Conservation (phyloP, 2,797 vertebrate species). For the Meriones psammophilus region DNA sequence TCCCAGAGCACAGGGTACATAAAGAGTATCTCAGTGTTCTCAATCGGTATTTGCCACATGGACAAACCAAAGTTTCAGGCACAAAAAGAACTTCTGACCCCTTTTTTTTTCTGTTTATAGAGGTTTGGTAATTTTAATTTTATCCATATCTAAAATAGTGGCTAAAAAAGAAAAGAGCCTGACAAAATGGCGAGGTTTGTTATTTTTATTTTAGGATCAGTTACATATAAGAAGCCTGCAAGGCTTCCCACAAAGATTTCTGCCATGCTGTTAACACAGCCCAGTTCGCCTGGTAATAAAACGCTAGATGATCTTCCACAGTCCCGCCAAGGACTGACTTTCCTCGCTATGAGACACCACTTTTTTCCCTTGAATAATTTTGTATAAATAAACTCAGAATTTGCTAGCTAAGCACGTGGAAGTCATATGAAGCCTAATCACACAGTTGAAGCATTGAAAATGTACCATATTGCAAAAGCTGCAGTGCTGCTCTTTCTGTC, state of each 20-base stretch:
- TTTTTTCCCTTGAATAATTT: slow-evolving; percentile 79
- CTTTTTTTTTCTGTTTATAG: neutral
- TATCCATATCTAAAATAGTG: neutral
- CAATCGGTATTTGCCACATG: neutral
- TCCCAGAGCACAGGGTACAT: neutral
- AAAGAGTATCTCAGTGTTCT: neutral
- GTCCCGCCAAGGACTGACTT: slow-evolving; percentile 23
- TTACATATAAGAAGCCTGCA: slow-evolving; percentile 22
- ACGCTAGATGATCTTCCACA: neutral
- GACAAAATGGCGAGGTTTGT: neutral
- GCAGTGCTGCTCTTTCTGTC: slow-evolving; percentile 74
- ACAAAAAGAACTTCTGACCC: neutral
- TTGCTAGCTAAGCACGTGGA: slow-evolving; percentile 89
- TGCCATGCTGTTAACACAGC: slow-evolving; percentile 23
- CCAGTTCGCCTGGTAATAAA: slow-evolving; percentile 3
- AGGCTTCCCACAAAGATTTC: slow-evolving; percentile 4
- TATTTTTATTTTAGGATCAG: slow-evolving; percentile 42
- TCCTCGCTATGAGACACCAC: slow-evolving; percentile 64
- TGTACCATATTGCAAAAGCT: slow-evolving; percentile 81
- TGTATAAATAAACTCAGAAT: slow-evolving; percentile 87
- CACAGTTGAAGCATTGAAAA: slow-evolving; percentile 75
- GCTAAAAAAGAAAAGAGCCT: neutral
- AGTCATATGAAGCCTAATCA: slow-evolving; percentile 88
- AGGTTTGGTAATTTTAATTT: neutral
- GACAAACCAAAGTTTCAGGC: neutral